Conservation (phyloP, 2,113 vertebrate genomes). For the Triplophysa rosa region DNA sequence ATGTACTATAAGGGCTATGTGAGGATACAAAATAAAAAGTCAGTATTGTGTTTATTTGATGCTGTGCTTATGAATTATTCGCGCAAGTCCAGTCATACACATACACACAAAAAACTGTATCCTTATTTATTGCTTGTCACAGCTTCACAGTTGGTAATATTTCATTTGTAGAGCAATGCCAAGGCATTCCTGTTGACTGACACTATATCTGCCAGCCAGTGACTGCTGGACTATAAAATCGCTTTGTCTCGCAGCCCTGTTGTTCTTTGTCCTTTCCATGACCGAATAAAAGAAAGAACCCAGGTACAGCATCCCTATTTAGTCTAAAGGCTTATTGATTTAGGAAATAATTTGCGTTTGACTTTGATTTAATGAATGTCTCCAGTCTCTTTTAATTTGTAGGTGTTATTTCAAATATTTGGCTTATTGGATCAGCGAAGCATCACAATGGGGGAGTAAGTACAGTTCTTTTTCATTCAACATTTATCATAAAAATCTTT, state of each 20-base stretch:
- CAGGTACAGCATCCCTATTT: conserved; percentile 22
- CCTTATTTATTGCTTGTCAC: conserved; percentile 47
- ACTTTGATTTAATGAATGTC: not conserved
- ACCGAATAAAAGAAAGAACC: conserved; percentile 8
- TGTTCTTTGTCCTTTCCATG: conserved; percentile 40
- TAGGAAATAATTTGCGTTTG: not conserved
- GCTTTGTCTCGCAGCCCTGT: conserved; percentile 61
- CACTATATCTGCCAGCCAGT: conserved; percentile 68
- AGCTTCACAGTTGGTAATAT: conserved; percentile 59
- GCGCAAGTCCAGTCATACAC: conserved; percentile 1
- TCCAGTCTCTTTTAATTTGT: not conserved
- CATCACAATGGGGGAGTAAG: conserved; percentile 47
- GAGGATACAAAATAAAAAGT: not conserved
- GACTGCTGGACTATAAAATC: conserved; percentile 61
- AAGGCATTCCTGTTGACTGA: conserved; percentile 68
- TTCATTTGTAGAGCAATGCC: conserved; percentile 62
- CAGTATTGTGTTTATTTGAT: not conserved
- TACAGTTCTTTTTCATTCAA: conserved; percentile 24
- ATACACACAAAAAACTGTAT: conserved; percentile 49
- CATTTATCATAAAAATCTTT: not conserved
- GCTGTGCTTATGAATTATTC: not conserved
- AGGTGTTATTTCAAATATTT: not conserved
- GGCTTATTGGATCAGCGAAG: not conserved
- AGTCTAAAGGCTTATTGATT: not conserved
- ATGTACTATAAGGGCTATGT: too few species aligned